Conservation (phyloP, 2,888 invertebrate genomes). For the Limnephilus rhombicus region DNA sequence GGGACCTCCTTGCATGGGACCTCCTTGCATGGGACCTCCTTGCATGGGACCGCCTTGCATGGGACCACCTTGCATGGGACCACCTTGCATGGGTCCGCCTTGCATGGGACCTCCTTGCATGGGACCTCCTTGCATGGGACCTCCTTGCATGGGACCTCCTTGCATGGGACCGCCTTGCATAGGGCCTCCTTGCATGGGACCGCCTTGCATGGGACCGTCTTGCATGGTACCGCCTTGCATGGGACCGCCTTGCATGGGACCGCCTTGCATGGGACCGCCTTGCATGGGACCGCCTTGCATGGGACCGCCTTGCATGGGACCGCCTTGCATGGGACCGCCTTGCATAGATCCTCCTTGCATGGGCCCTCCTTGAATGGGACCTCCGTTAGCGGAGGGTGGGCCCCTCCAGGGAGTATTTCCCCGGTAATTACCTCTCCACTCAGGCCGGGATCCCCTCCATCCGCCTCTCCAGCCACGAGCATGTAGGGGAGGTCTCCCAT, state of each 20-base stretch:
- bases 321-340: background rate
- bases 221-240: conserved; percentile 55
- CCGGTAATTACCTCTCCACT: conserved; percentile 69
- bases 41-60: background rate
- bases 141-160: conserved; percentile 68
- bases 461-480: conserved; percentile 45
- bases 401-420: conserved; percentile 69
- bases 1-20: background rate
- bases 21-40: conserved; percentile 68
- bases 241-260: background rate
- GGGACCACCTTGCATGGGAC: conserved; percentile 67
- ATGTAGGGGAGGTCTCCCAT: background rate
- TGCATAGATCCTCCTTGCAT: conserved; percentile 68
- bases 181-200: too few species aligned
- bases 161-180: background rate
- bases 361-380: background rate
- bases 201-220: conserved; percentile 66
- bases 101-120: background rate
- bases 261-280: conserved; percentile 68
- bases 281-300: background rate
- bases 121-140: conserved; percentile 68
- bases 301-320: conserved; percentile 55
- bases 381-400: conserved; percentile 64
- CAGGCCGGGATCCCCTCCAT: conserved; percentile 72
- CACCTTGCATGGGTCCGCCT: conserved; percentile 66